phyloP scores from a whole-genome alignment of 2,888 invertebrate genomes.

The Lasioglossum pauxillum region DNA sequence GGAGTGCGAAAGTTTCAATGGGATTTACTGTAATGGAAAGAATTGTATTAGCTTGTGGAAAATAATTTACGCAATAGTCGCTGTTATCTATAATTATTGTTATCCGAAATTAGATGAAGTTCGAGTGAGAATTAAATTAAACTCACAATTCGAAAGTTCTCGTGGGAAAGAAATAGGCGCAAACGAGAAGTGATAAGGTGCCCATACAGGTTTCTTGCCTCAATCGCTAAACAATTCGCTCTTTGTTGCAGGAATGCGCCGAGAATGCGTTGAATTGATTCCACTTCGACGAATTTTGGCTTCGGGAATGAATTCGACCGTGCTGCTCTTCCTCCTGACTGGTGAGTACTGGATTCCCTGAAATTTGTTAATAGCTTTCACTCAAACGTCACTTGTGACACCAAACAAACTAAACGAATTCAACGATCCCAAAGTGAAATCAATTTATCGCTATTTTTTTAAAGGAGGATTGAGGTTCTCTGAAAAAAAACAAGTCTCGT shows the following conservation, averaged over 20 bases:
- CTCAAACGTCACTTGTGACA: neutral
- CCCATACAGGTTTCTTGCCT: neutral
- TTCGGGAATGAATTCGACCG: conserved; percentile 81
- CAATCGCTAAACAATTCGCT: conserved; percentile 28
- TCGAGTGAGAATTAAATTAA: neutral
- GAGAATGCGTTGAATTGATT: conserved; percentile 80
- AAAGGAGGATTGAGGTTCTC: neutral
- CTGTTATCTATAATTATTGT: neutral
- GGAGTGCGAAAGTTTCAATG: neutral
- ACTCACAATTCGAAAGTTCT: neutral
- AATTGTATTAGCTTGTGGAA: neutral
- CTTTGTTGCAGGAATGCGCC: conserved; percentile 78
- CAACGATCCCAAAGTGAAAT: neutral
- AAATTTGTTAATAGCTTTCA: neutral
- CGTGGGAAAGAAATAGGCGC: neutral
- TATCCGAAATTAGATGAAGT: neutral
- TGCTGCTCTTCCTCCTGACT: conserved; percentile 79
- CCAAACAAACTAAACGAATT: neutral
- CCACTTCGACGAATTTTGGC: conserved; percentile 72
- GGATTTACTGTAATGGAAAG: neutral
- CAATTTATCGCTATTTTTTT: neutral
- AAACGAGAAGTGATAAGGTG: neutral
- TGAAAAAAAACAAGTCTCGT: neutral
- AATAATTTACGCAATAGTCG: neutral
- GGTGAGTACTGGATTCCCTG: conserved; percentile 72